A percentile compares a stretch with the other conserved stretches of the same genome.
phyloP scores from a whole-genome alignment of 2,888 invertebrate species.

The Drosophila macrospina region DNA sequence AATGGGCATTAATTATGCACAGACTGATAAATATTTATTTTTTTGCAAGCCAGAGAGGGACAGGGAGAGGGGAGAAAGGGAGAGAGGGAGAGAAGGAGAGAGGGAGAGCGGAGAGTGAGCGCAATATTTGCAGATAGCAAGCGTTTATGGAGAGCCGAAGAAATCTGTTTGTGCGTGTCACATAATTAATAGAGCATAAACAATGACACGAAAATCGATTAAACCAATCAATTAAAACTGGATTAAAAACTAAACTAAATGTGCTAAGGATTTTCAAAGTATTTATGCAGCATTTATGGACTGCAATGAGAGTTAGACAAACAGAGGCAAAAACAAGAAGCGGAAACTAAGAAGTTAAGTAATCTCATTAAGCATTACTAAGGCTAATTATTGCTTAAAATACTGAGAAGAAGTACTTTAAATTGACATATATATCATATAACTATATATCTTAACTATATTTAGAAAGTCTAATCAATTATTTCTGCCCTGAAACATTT shows the following conservation, averaged over 20 bases:
- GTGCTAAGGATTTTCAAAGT: neutral
- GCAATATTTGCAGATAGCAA: conserved; percentile 6
- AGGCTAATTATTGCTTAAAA: no score
- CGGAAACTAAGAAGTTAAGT: no score
- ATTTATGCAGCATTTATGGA: neutral
- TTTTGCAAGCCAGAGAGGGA: neutral
- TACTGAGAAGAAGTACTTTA: no score
- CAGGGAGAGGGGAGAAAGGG: neutral
- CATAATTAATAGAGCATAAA: conserved; percentile 78
- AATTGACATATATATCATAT: no score
- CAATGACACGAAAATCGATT: conserved; percentile 46
- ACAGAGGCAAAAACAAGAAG: no score
- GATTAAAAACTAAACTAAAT: conserved; percentile 49
- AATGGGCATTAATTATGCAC: conserved; percentile 67
- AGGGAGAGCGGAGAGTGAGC: neutral
- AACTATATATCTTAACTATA: no score
- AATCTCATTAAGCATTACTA: no score
- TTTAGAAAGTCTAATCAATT: no score
- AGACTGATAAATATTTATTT: conserved; percentile 27
- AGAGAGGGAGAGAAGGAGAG: neutral
- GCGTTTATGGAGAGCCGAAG: conserved; percentile 25
- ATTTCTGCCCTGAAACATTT: no score
- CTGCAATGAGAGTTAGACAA: neutral
- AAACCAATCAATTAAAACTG: conserved; percentile 47
- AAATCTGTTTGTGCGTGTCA: conserved; percentile 48